phyloP scores from a whole-genome alignment of 2,113 vertebrate species.

The Sterna hirundo region DNA sequence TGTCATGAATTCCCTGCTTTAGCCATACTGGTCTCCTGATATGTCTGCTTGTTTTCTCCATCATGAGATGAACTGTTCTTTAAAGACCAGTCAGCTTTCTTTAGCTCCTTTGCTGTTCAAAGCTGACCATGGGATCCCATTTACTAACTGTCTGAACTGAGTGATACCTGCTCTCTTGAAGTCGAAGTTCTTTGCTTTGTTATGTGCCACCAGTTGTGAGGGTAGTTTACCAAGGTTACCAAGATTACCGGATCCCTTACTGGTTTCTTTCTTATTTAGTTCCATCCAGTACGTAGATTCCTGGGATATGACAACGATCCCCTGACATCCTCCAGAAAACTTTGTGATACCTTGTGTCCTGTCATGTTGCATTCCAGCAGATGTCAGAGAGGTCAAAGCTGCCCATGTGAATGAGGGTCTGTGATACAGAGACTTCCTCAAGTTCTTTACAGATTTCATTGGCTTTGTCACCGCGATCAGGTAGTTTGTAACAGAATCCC shows the following conservation, averaged over 20 bases:
- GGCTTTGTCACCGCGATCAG: not conserved
- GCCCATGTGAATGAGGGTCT: rapidly evolving
- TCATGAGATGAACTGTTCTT: not conserved
- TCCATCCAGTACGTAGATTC: not conserved
- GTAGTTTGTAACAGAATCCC: not conserved
- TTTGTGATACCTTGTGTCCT: not conserved
- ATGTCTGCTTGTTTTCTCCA: not conserved
- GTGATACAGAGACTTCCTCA: not conserved
- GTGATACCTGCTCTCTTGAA: not conserved
- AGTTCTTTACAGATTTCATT: not conserved
- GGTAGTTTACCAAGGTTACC: not conserved
- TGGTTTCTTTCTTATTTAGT: not conserved
- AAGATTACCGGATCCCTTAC: not conserved
- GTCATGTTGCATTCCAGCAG: not conserved
- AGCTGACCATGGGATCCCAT: not conserved
- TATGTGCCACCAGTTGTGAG: not conserved
- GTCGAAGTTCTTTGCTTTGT: not conserved
- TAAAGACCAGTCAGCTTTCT: not conserved
- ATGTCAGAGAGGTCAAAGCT: not conserved
- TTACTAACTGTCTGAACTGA: not conserved
- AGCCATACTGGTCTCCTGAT: not conserved
- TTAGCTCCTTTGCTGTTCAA: not conserved
- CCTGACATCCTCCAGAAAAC: not conserved
- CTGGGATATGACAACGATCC: not conserved
- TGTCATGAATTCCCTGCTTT: not conserved